These are phyloP conservation scores for Stenoptilia bipunctidactyla DNA, from an alignment of 2,888 invertebrate genomes.

Conservation along the genomic window DNA sequence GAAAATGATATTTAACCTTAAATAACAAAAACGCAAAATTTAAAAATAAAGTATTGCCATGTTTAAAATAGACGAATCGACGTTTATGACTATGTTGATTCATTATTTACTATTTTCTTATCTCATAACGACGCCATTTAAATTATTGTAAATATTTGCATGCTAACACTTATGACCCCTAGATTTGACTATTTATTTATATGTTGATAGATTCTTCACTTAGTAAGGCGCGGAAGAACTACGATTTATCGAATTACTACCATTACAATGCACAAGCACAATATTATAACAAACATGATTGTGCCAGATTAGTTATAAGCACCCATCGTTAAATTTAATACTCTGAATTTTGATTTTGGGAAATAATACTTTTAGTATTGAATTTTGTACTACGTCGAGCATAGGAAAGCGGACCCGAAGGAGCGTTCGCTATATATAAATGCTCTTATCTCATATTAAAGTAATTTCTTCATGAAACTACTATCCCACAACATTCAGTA, in stretches of 20 bases:
- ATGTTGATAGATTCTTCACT: conserved; percentile 14
- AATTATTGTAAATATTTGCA: too few species aligned
- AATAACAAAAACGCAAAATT: too few species aligned
- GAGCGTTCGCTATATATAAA: conserved; percentile 30
- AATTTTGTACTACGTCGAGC: conserved; percentile 60
- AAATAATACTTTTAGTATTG: conserved; percentile 58
- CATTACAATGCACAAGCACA: not conserved
- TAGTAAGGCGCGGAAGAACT: conserved; percentile 53
- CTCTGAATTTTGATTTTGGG: conserved; percentile 61
- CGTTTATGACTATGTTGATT: too few species aligned
- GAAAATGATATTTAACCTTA: too few species aligned
- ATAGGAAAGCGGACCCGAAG: conserved; percentile 32
- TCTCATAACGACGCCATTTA: too few species aligned
- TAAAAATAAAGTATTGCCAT: too few species aligned
- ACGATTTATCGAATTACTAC: conserved; percentile 42
- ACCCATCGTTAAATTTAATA: conserved; percentile 53
- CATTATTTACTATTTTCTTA: too few species aligned
- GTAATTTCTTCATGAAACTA: conserved; percentile 67
- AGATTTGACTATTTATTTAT: too few species aligned
- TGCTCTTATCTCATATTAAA: conserved; percentile 68
- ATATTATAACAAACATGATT: conserved; percentile 22
- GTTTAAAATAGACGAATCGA: too few species aligned
- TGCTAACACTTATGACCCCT: too few species aligned
- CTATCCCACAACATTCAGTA: conserved; percentile 70
- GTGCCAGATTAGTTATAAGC: conserved; percentile 30